Conservation (phyloP, 2,797 vertebrate species). For the Acanthis flammea region DNA sequence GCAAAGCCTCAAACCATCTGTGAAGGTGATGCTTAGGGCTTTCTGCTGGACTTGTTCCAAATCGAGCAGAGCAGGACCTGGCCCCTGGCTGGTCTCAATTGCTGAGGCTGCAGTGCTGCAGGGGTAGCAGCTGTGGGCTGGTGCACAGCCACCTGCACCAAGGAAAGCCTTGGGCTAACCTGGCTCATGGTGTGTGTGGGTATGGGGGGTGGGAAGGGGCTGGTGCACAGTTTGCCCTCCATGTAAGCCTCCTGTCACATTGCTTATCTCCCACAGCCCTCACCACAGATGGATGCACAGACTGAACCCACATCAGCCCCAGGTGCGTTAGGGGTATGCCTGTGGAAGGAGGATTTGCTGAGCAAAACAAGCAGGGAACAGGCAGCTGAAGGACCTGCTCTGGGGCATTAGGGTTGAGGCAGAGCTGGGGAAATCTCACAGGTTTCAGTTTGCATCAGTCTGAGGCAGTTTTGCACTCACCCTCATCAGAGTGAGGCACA, state of each 20-base stretch:
- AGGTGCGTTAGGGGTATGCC: background rate
- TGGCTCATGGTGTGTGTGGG: accelerated
- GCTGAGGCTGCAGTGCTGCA: background rate
- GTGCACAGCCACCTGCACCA: background rate
- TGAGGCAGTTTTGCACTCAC: background rate
- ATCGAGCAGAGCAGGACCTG: background rate
- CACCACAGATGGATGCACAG: background rate
- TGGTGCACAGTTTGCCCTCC: background rate
- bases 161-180: background rate
- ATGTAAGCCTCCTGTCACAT: accelerated
- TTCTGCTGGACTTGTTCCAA: background rate
- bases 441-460: background rate
- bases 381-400: background rate
- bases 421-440: background rate
- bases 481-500: background rate
- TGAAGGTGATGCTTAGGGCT: background rate
- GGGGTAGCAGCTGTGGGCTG: background rate
- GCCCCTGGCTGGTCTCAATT: background rate
- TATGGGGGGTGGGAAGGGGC: background rate
- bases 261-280: background rate
- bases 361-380: background rate
- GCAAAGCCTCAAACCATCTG: background rate
- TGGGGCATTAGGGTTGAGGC: background rate
- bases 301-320: background rate
- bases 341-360: background rate